phyloP scores from a whole-genome alignment of 2,888 invertebrate genomes.

The Panopea generosa region DNA sequence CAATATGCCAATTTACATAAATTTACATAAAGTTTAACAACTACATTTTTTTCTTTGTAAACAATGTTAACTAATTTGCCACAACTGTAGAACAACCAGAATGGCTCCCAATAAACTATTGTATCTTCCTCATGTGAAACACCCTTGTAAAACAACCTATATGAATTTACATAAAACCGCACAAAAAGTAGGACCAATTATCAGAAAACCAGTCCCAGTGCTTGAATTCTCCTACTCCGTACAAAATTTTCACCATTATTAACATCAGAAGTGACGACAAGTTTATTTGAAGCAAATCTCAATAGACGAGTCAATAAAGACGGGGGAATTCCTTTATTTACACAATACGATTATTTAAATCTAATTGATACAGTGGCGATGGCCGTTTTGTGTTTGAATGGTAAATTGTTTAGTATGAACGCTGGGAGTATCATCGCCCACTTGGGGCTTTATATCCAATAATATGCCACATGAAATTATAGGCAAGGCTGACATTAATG shows the following conservation, averaged over 20 bases:
- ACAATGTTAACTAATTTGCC: no score
- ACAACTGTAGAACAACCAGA: no score
- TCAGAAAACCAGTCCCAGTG: no score
- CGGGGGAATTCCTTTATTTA: slow-evolving; percentile 59
- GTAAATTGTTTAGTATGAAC: slow-evolving; percentile 59
- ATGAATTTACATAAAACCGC: no score
- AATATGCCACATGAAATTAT: slow-evolving; percentile 69
- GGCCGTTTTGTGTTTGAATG: slow-evolving; percentile 57
- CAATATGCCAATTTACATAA: no score
- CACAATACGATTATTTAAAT: slow-evolving; percentile 72
- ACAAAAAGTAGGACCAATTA: no score
- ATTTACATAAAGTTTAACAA: no score
- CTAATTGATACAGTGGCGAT: slow-evolving; percentile 70
- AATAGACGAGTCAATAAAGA: slow-evolving; percentile 26
- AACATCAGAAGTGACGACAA: slow-evolving; percentile 21
- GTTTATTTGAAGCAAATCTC: slow-evolving; percentile 42
- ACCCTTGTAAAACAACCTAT: no score
- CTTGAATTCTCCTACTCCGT: not conserved
- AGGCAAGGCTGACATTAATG: slow-evolving; percentile 67
- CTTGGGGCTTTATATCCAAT: slow-evolving; percentile 48
- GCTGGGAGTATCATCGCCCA: slow-evolving; percentile 47
- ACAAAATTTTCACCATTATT: slow-evolving; percentile 16
- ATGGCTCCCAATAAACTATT: no score
- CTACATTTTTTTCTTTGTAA: no score
- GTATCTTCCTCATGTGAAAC: no score